These are phyloP conservation scores for Synergus laeviventris DNA, from an alignment of 2,888 invertebrate species.

Conservation along the genomic window DNA sequence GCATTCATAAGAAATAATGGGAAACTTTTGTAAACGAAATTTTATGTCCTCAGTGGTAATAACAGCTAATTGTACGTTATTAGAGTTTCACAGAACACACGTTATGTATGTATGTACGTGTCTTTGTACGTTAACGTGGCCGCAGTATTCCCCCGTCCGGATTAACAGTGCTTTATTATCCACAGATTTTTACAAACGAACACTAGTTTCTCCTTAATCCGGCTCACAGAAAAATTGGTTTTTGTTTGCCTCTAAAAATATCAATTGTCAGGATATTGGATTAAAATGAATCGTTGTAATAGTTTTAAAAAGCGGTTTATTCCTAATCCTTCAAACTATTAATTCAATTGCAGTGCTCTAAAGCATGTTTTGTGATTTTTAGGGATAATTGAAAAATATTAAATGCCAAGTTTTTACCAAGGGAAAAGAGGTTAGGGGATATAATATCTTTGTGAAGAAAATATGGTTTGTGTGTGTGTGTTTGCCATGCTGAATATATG, in stretches of 20 bases:
- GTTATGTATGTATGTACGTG: conserved; percentile 6
- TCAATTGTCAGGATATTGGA: neutral
- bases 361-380: too few relatives aligned
- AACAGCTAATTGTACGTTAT: conserved; percentile 37
- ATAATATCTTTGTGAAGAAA: neutral
- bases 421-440: too few relatives aligned
- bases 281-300: neutral
- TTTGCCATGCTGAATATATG: conserved; percentile 3
- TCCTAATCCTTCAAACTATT: neutral
- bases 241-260: neutral
- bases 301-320: neutral
- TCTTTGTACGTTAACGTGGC: conserved; percentile 12
- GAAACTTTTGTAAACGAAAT: conserved; percentile 19
- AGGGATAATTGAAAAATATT: too few relatives aligned
- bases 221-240: neutral
- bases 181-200: conserved; percentile 10
- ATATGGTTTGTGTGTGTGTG: neutral
- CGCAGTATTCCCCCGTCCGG: neutral
- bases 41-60: conserved; percentile 27
- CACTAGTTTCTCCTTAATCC: neutral
- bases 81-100: conserved; percentile 29
- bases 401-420: too few relatives aligned
- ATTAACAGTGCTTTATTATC: conserved; percentile 35
- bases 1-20: conserved; percentile 22
- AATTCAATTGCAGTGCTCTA: too few relatives aligned